Percentiles rank a stretch among this genome's conserved stretches.
Evolutionary conservation across 1,140 invertebrate genomes (phyloP).

Genomic region (Pectinophora gossypiella): DNA sequence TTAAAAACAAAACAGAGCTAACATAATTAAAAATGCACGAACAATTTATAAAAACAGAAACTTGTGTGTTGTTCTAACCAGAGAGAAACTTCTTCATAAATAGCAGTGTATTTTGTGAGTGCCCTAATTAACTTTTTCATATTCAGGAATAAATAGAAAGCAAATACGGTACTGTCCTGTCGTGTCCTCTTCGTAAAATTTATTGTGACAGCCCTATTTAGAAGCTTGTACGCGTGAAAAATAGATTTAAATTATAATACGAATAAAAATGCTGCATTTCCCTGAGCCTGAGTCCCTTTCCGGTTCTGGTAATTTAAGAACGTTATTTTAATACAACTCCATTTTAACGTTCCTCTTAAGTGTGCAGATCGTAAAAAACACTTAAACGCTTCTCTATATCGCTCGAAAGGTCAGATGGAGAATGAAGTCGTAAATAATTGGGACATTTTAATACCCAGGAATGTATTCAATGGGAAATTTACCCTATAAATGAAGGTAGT

Average conservation of each 20-base stretch:
- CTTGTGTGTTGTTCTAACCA: too few relatives aligned
- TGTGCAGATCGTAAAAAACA: background rate
- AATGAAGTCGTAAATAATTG: slow-evolving; percentile 17
- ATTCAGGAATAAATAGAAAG: too few relatives aligned
- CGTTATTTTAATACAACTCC: background rate
- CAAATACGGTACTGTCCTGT: too few relatives aligned
- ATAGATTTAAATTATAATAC: background rate
- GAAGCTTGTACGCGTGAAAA: background rate
- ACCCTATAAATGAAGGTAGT: slow-evolving; percentile 29
- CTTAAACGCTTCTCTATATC: background rate
- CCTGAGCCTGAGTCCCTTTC: background rate
- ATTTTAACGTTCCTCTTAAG: too few relatives aligned
- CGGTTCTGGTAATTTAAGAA: background rate
- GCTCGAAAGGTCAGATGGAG: slow-evolving; percentile 18
- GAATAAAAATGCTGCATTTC: background rate
- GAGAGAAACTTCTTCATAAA: too few relatives aligned
- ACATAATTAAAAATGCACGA: too few relatives aligned
- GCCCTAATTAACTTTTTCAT: too few relatives aligned
- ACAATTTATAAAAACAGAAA: too few relatives aligned
- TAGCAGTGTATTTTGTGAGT: too few relatives aligned
- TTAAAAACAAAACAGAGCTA: too few relatives aligned
- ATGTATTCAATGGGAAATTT: slow-evolving; percentile 20
- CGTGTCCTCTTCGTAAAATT: background rate
- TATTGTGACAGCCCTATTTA: background rate
- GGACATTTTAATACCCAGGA: slow-evolving; percentile 18